Conservation (phyloP, 2,797 vertebrate species). For the Eptatretus atami region DNA sequence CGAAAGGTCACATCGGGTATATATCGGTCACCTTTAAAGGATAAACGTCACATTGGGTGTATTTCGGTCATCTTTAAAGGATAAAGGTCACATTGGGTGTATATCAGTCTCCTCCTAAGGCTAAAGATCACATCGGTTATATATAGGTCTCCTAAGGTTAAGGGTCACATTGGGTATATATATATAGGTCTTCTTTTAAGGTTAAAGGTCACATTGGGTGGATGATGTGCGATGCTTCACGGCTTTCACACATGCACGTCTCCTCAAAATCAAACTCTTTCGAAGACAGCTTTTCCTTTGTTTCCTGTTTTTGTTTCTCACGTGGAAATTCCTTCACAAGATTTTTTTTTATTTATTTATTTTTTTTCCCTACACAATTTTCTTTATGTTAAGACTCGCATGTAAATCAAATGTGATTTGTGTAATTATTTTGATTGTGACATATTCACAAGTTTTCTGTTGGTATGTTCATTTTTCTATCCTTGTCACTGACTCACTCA, state of each 20-base stretch:
- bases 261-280: not conserved
- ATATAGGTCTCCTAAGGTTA: not conserved
- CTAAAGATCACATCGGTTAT: not conserved
- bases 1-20: no score
- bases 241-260: not conserved
- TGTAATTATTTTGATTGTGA: no score
- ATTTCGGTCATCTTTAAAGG: not conserved
- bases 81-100: not conserved
- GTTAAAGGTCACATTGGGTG: not conserved
- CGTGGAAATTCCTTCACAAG: no score
- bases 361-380: no score
- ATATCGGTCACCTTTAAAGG: not conserved
- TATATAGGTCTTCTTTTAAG: not conserved
- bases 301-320: conserved; percentile 12
- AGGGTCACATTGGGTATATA: conserved; percentile 1
- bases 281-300: conserved; percentile 7
- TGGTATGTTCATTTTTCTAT: no score
- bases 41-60: not conserved
- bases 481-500: no score
- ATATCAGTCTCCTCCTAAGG: not conserved
- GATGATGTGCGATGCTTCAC: not conserved
- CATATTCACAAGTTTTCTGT: no score
- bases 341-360: no score
- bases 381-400: no score
- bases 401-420: no score